phyloP scores from a whole-genome alignment of 2,888 invertebrate genomes.

The Epistrophe grossulariae region DNA sequence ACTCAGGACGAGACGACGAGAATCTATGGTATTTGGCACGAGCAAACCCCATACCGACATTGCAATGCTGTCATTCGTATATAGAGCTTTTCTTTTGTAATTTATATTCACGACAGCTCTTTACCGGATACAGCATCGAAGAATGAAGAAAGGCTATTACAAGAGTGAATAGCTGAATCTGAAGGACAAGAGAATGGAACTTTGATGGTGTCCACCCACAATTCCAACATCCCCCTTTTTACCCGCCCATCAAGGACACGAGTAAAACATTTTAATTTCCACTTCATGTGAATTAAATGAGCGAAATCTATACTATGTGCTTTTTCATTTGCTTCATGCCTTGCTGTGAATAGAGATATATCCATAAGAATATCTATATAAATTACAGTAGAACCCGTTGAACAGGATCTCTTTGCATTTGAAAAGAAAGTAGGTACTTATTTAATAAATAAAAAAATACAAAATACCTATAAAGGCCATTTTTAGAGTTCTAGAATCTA shows the following conservation, averaged over 20 bases:
- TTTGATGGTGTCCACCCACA: conserved; percentile 41
- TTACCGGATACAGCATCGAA: conserved; percentile 39
- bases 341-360: conserved; percentile 38
- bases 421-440: too few relatives aligned
- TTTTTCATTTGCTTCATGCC: conserved; percentile 11
- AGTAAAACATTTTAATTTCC: conserved; percentile 73
- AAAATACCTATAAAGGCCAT: too few relatives aligned
- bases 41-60: conserved; percentile 17
- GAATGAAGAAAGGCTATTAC: conserved; percentile 52
- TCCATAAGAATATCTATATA: conserved; percentile 16
- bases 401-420: not conserved
- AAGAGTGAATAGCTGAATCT: conserved; percentile 31
- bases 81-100: conserved; percentile 58
- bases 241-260: conserved; percentile 48
- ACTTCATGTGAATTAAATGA: conserved; percentile 74
- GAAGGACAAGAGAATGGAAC: not conserved
- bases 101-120: conserved; percentile 71
- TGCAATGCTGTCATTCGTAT: conserved; percentile 14
- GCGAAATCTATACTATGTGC: conserved; percentile 58
- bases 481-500: too few relatives aligned
- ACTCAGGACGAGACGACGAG: not conserved
- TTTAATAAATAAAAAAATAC: too few relatives aligned
- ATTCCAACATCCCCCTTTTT: too few relatives aligned
- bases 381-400: not conserved
- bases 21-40: conserved; percentile 30